Evolutionary conservation across 2,113 vertebrate species (phyloP).

Genomic region (Chionomys nivalis): DNA sequence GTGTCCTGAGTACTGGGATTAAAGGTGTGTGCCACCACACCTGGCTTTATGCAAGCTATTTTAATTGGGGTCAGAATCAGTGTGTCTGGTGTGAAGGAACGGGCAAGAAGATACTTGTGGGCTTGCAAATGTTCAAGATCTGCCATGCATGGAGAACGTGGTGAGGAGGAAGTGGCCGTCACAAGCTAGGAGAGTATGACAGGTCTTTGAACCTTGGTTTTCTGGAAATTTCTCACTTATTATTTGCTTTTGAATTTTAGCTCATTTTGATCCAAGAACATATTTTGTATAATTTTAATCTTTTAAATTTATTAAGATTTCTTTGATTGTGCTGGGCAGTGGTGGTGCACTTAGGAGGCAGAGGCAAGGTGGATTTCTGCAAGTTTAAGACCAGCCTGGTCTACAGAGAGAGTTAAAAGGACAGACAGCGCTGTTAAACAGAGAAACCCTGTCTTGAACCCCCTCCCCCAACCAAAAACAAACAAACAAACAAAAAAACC

Average conservation of each 20-base stretch:
- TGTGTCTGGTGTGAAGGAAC: not conserved
- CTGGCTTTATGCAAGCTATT: not conserved
- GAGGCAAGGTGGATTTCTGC: too few species aligned
- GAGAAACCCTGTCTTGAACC: too few species aligned
- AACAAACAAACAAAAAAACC: too few species aligned
- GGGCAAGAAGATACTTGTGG: not conserved
- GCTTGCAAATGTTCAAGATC: not conserved
- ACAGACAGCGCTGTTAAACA: too few species aligned
- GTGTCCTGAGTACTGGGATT: not conserved
- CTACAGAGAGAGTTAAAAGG: too few species aligned
- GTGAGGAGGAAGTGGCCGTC: not conserved
- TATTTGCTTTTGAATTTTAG: constrained; percentile 22
- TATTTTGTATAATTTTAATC: constrained; percentile 28
- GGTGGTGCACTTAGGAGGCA: too few species aligned
- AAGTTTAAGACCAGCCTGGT: too few species aligned
- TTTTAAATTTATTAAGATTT: constrained; percentile 18
- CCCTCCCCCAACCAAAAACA: too few species aligned
- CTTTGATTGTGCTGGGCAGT: too few species aligned
- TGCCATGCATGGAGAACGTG: not conserved
- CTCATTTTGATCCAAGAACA: constrained; percentile 38
- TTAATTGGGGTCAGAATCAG: constrained; percentile 25
- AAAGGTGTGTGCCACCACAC: not conserved
- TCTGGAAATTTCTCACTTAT: constrained; percentile 32
- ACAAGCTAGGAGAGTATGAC: not conserved
- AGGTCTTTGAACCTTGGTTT: constrained; percentile 24